A percentile compares a stretch with the other conserved stretches of the same genome.
Conservation (phyloP, 1,140 invertebrate genomes). For the Drosophila fuyamai region DNA sequence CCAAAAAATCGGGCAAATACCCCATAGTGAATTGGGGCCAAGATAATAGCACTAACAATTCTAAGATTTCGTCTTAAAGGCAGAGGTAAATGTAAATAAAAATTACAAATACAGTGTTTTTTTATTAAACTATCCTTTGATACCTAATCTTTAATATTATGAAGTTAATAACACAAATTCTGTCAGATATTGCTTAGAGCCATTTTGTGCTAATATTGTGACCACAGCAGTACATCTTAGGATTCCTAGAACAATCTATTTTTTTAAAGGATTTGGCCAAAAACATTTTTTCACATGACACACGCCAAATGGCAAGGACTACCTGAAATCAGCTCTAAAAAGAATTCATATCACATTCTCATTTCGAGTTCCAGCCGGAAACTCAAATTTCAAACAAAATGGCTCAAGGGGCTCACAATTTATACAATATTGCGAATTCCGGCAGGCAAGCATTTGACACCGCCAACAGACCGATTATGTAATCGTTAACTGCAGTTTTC, state of each 20-base stretch:
- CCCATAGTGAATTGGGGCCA: too few relatives aligned
- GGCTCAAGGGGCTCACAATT: conserved; percentile 46
- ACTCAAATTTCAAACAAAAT: conserved; percentile 75
- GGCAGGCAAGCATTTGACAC: conserved; percentile 64
- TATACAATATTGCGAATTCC: conserved; percentile 81
- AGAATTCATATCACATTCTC: conserved; percentile 18
- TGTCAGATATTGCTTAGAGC: too few relatives aligned
- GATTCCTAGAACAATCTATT: not conserved
- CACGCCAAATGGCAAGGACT: conserved; percentile 48
- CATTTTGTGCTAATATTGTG: not conserved
- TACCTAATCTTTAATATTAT: too few relatives aligned
- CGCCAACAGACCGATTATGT: conserved; percentile 37
- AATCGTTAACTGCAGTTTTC: conserved; percentile 59
- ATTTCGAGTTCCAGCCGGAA: conserved; percentile 48
- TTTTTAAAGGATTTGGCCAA: conserved; percentile 29
- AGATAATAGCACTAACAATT: not conserved
- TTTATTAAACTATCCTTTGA: too few relatives aligned
- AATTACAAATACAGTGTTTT: too few relatives aligned
- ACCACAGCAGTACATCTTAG: not conserved
- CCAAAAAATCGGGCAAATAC: too few relatives aligned
- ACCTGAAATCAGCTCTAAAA: conserved; percentile 20
- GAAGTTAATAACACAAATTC: too few relatives aligned
- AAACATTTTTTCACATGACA: conserved; percentile 49
- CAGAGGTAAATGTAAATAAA: too few relatives aligned
- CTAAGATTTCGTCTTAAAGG: too few relatives aligned